Base-by-base conservation (phyloP, 2,113 vertebrate species). In the Enhydra lutris region DNA sequence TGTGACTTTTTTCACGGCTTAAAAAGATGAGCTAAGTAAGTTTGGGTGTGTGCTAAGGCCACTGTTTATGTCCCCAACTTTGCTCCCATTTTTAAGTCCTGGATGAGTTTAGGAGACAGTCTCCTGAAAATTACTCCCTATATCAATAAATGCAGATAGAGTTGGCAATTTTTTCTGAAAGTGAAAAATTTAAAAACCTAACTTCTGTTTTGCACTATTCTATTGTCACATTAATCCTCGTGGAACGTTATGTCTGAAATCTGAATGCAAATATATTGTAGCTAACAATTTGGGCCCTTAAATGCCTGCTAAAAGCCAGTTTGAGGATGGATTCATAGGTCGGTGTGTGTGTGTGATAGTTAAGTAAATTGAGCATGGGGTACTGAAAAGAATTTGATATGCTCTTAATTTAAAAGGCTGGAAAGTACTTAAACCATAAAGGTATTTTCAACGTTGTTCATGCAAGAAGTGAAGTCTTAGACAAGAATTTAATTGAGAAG, bases 181-280 rank as follows among this genome's bases (percentile, higher is more conserved):
- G 45, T 61, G 26, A 83, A 89, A 76, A 50, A 12, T 20, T 42
- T 79, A n/a, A 47, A 71, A 93, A 78, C 45, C 24, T 73, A 47
- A 31, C 74, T 97, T 95, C 34, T 67, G 55, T 55, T 95, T 89
- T 74, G 42, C 88, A 47, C 39, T 57, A 4, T 34, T 65, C 86
- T 74, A 47, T 29, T 65, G 7, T 80, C n/a, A 45, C 31, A 57
- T 76, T 83, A 97, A 83, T 7, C 4, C 15, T 84, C 4, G 14
- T 57, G 59, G 71, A 65, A 91, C 71, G 6, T 89, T 85, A n/a
- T 76, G 83, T 89, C 84, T 69, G 36, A 95, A 97, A 42, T 61
- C 17, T 69, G 39, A 83, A 45, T 86, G 17, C 50, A 91, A 76
- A 81, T 84, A 3, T 90, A 89, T 59, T 92, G 96, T 87, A 63